phyloP scores from a whole-genome alignment of 2,797 vertebrate species.

The Channa striata region DNA sequence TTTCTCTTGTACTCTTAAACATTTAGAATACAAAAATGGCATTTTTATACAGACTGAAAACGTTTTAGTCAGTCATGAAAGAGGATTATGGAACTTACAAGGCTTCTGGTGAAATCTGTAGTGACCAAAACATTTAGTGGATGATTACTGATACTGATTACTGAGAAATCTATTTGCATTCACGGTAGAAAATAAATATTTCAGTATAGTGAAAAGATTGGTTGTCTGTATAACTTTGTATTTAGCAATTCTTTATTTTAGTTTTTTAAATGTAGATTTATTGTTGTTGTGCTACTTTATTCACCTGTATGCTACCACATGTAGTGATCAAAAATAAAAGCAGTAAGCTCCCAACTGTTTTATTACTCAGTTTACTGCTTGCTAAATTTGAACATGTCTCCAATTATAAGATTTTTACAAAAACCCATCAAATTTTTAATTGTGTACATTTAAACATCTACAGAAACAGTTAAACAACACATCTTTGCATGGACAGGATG shows the following conservation, averaged over 20 bases:
- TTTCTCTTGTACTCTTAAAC: too few relatives aligned
- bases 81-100: slow-evolving; percentile 9
- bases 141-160: not conserved
- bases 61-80: slow-evolving; percentile 9
- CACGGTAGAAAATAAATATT: too few relatives aligned
- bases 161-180: not conserved
- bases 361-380: not conserved
- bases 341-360: not conserved
- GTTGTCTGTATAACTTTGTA: not conserved
- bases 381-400: not conserved
- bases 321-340: not conserved
- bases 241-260: not conserved
- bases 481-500: slow-evolving; percentile 1
- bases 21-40: too few relatives aligned
- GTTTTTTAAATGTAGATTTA: too few relatives aligned
- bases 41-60: not conserved
- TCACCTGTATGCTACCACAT: not conserved
- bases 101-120: slow-evolving; percentile 4
- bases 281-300: not conserved
- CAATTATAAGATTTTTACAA: slow-evolving; percentile 14
- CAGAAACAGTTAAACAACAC: slow-evolving; percentile 2
- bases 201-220: too few relatives aligned
- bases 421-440: too few relatives aligned
- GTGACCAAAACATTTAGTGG: not conserved
- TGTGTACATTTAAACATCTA: not conserved